These are phyloP conservation scores for Agonopterix alstromeriana DNA, from an alignment of 2,888 invertebrate genomes.

Conservation along the genomic window DNA sequence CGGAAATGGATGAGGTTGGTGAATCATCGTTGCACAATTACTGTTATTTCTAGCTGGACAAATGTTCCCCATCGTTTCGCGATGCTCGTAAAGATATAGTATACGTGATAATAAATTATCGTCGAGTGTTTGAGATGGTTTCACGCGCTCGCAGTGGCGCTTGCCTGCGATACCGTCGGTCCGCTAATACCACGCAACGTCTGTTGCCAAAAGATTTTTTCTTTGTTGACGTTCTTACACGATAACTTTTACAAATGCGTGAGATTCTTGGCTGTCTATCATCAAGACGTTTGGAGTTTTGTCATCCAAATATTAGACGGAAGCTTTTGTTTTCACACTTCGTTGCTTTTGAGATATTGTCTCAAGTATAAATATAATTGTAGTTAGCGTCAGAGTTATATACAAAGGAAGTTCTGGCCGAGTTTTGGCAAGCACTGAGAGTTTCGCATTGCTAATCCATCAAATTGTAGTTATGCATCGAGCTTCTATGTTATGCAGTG, in stretches of 20 bases:
- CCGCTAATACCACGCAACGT: constrained; percentile 32
- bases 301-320: constrained; percentile 42
- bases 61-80: constrained; percentile 26
- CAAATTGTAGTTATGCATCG: constrained; percentile 34
- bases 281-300: constrained; percentile 28
- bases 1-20: constrained; percentile 81
- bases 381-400: not conserved
- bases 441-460: constrained; percentile 29
- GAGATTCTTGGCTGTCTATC: constrained; percentile 43
- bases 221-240: constrained; percentile 43
- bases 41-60: constrained; percentile 21
- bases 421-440: constrained; percentile 35
- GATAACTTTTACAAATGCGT: constrained; percentile 37
- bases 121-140: constrained; percentile 33
- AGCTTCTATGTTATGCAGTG: constrained; percentile 7
- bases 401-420: constrained; percentile 17
- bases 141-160: constrained; percentile 24
- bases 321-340: constrained; percentile 28
- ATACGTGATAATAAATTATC: constrained; percentile 45
- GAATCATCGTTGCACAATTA: constrained; percentile 19
- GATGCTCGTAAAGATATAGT: constrained; percentile 32
- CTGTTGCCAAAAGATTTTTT: constrained; percentile 62
- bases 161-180: constrained; percentile 21
- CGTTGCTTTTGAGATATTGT: not conserved
- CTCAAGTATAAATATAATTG: not conserved